Evolutionary conservation across 2,888 invertebrate species (phyloP), one percentile per base, ranked within the genome.

Genomic region (Spodoptera exigua): DNA sequence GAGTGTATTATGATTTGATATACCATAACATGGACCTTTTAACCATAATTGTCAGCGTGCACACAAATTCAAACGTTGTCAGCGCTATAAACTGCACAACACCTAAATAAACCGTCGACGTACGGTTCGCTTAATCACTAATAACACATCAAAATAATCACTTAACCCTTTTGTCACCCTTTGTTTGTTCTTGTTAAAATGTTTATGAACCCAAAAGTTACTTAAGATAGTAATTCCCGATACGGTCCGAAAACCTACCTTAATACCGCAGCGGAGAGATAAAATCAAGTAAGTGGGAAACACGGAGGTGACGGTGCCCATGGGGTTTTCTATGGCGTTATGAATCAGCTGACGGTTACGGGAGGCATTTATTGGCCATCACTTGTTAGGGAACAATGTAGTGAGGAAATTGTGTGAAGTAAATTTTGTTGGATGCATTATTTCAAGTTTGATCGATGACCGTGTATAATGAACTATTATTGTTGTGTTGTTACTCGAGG

Each of bases 241-340:
- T 75, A 74, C 36, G 53, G 64, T 58, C 41, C 40, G 54, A 51
- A 40, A 51, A 39, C 34, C 60, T 58, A 56, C 57, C 52, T 37
- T 59, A 47, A 51, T 49, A 48, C 48, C 56, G 37, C 65, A 58
- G 49, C 46, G n/a, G 21, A 39, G 45, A 66, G 72, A 74, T 74
- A 74, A 54, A 62, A 75, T 74, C 74, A 41, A 61, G 56, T 75
- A 68, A 65, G 71, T 75, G 59, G 75, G 40, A 51, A 58, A 55
- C 65, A 55, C 43, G 57, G 57, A 69, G 56, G 53, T 64, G 73
- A 69, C 60, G 59, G 45, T 13, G 9, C 58, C 51, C 60, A 16
- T 36, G 63, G 53, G 43, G n/a, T 44, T 55, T 13, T 44, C 62
- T 53, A 57, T 43, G 48, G 51, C 11, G 46, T 40, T 68, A 61